Evolutionary conservation across 2,797 vertebrate species (phyloP), one percentile per base, ranked within the genome.

Genomic region (Bucorvus abyssinicus): DNA sequence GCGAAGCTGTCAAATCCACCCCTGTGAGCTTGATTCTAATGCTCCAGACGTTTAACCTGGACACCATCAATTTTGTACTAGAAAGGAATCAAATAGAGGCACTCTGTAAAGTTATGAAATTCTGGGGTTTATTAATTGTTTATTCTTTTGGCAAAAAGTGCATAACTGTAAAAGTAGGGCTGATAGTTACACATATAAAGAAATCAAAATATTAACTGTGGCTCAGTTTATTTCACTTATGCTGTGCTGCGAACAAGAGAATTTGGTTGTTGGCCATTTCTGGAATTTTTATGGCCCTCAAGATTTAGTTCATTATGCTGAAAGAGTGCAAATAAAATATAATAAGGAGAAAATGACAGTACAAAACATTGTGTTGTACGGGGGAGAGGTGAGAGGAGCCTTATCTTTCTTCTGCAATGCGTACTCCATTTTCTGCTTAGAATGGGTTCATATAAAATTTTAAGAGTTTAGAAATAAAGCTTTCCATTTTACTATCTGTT

Each of bases 381-480:
- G 29, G 30, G 45, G 34, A 88, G 87, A 89, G 65, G 67, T 16
- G 86, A 81, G 50, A 57, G 16, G 71, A 93, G 69, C 44, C 61
- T 94, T 96, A 88, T 96, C 56, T 91, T 50, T 36, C 85, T 84
- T 69, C 55, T 89, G 76, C 82, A 94, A 70, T 76, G 89, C 50
- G 30, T 59, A 59, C 87, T 95, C 83, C 65, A 84, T 90, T 92
- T 95, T 94, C 91, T 29, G 42, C 57, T 84, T n/a, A 80, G 50
- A 94, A 94, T 96, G 61, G 68, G 70, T 69, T 85, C 87, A 63
- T 91, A 91, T 80, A 90, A 88, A 95, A 96, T 87, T 87, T 94
- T 82, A 96, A 94, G 90, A 47, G 84, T 67, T 94, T 24, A 55
- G 59, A 93, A 96, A 95, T 88, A 88, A 97, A 96, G 77, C 24